phyloP scores from a whole-genome alignment of 2,113 vertebrate species.

The Hippocampus mohnikei region DNA sequence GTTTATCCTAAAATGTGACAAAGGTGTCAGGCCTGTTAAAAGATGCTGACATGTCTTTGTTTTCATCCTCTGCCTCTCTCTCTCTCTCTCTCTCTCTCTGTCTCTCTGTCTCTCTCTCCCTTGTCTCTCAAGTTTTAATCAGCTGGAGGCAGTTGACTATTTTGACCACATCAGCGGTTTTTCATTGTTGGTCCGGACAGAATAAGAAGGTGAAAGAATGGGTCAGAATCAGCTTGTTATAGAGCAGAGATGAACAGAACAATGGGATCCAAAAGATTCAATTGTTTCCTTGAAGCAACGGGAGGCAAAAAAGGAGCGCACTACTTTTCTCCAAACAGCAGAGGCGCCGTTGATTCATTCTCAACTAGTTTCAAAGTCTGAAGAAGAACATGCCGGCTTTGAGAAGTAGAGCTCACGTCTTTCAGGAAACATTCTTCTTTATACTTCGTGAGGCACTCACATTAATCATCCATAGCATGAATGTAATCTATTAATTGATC shows the following conservation, averaged over 20 bases:
- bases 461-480: too few relatives aligned
- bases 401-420: too few relatives aligned
- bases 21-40: slow-evolving; percentile 55
- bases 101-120: slow-evolving; percentile 40
- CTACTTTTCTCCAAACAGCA: too few relatives aligned
- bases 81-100: slow-evolving; percentile 37
- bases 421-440: too few relatives aligned
- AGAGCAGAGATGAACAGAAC: not conserved
- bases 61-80: slow-evolving; percentile 26
- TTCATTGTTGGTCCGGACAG: slow-evolving; percentile 10
- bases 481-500: too few relatives aligned
- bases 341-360: too few relatives aligned
- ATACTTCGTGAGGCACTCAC: too few relatives aligned
- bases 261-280: not conserved
- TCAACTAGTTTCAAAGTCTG: too few relatives aligned
- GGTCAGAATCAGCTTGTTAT: not conserved
- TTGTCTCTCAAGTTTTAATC: slow-evolving; percentile 36
- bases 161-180: slow-evolving; percentile 51
- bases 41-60: slow-evolving; percentile 45
- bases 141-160: slow-evolving; percentile 41
- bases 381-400: too few relatives aligned
- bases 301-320: not conserved
- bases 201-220: slow-evolving; percentile 19
- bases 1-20: slow-evolving; percentile 41
- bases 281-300: not conserved